phyloP scores from a whole-genome alignment of 2,113 vertebrate genomes.

The Paratilapia polleni region DNA sequence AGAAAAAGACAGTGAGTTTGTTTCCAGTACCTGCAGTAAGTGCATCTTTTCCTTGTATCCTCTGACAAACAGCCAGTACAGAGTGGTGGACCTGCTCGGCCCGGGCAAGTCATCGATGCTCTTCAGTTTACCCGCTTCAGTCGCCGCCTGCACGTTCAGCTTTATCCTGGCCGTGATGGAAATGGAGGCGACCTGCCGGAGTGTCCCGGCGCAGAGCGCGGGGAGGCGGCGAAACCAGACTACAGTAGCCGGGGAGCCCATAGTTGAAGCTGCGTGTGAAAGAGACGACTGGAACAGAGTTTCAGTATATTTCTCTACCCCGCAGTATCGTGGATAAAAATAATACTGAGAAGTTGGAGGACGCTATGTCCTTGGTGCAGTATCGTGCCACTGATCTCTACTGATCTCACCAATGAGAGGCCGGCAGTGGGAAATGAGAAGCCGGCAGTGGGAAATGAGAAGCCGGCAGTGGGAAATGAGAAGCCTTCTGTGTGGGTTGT shows the following conservation, averaged over 20 bases:
- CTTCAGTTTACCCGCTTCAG: conserved; percentile 42
- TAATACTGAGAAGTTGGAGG: too few relatives aligned
- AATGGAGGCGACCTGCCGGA: fast-evolving
- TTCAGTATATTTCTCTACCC: neutral
- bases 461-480: too few relatives aligned
- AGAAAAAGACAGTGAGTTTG: neutral
- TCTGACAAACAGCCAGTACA: conserved; percentile 78
- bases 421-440: too few relatives aligned
- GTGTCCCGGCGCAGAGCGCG: neutral
- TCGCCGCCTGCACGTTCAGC: conserved; percentile 37
- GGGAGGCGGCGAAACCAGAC: neutral
- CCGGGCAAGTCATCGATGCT: conserved; percentile 78
- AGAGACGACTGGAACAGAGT: neutral
- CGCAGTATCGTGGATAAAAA: too few relatives aligned
- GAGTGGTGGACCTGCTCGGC: conserved; percentile 62
- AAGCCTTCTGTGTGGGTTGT: too few relatives aligned
- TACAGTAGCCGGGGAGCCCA: neutral
- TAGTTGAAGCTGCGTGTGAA: neutral
- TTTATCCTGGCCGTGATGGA: neutral
- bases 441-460: too few relatives aligned
- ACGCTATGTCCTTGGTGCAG: too few relatives aligned
- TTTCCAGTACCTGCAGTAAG: conserved; percentile 74
- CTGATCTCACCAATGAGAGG: too few relatives aligned
- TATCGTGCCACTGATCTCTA: too few relatives aligned
- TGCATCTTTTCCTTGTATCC: conserved; percentile 79